Evolutionary conservation across 1,140 invertebrate genomes (phyloP).

Genomic region (Daktulosphaira vitifoliae): DNA sequence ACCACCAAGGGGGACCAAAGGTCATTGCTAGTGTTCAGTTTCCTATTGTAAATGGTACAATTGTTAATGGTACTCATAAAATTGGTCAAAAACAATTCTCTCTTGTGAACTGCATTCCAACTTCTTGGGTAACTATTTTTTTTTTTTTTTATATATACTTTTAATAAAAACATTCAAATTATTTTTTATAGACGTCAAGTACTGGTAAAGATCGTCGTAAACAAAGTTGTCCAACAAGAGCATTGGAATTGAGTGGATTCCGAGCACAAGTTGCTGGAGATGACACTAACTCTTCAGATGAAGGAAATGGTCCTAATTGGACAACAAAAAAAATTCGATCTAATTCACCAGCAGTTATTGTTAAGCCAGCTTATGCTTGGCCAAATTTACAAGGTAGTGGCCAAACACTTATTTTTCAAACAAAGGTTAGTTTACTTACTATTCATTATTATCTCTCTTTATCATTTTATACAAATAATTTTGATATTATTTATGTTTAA

Average conservation of each 20-base stretch:
- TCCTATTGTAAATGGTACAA: constrained; percentile 25
- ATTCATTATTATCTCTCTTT: too few relatives aligned
- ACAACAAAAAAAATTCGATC: constrained; percentile 27
- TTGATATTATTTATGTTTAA: too few relatives aligned
- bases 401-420: constrained; percentile 25
- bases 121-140: constrained; percentile 12
- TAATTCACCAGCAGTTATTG: constrained; percentile 21
- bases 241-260: constrained; percentile 44
- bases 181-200: constrained; percentile 37
- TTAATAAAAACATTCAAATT: too few relatives aligned
- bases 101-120: constrained; percentile 19
- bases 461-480: background rate
- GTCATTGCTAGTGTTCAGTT: constrained; percentile 21
- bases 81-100: constrained; percentile 24
- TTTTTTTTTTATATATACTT: too few relatives aligned
- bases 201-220: constrained; percentile 57
- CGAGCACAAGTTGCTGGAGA: constrained; percentile 23
- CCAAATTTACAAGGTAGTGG: constrained; percentile 25
- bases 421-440: constrained; percentile 25
- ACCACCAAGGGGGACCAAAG: constrained; percentile 9
- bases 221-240: constrained; percentile 61
- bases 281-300: constrained; percentile 24
- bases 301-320: constrained; percentile 23
- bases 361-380: constrained; percentile 18
- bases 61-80: constrained; percentile 22